A percentile compares a stretch with the other conserved stretches of the same genome.
phyloP scores from a whole-genome alignment of 2,888 invertebrate genomes.

The Melieria omissa region DNA sequence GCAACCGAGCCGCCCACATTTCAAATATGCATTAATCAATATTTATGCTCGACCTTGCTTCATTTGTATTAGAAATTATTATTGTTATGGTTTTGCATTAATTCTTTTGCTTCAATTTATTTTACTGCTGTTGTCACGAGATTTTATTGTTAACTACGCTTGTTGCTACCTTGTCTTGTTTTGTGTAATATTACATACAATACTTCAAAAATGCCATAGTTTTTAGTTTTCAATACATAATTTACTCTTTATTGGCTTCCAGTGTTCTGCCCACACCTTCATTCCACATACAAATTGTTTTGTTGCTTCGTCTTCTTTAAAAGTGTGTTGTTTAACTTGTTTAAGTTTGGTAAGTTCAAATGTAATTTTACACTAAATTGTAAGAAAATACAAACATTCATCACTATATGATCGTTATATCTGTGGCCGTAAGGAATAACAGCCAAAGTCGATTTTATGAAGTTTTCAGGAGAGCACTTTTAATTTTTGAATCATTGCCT shows the following conservation, averaged over 20 bases:
- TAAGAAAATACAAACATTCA: constrained; percentile 30
- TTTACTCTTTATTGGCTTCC: background rate
- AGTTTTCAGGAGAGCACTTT: no score
- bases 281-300: background rate
- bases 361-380: constrained; percentile 22
- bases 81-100: background rate
- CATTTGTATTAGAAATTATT: no score
- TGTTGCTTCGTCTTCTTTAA: background rate
- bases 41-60: no score
- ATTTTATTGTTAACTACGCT: constrained; percentile 30
- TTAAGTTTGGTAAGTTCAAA: background rate
- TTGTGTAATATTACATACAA: background rate
- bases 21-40: no score
- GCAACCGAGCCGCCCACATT: no score
- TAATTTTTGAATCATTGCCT: no score
- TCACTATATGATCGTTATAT: background rate
- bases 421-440: no score
- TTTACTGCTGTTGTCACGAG: background rate
- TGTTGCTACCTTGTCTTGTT: constrained; percentile 27
- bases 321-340: background rate
- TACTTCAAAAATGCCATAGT: background rate
- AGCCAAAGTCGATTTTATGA: no score
- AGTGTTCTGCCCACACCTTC: background rate
- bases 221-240: background rate
- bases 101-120: background rate